Evolutionary conservation across 2,797 vertebrate genomes (phyloP).

Genomic region (Enteromius viviparus): DNA sequence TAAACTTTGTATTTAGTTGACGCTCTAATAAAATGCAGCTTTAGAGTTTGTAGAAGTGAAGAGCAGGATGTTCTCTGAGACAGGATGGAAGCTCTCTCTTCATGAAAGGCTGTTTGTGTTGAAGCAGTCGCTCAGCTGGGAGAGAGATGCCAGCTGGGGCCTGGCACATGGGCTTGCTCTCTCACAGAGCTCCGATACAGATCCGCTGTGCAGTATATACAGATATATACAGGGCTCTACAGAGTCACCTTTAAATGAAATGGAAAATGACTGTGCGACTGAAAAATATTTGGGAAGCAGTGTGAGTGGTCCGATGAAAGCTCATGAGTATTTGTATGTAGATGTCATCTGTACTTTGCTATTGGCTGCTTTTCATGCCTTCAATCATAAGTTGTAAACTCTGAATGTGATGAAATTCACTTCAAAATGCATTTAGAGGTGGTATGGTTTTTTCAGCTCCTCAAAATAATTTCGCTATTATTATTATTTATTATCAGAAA

Average conservation of each 20-base stretch:
- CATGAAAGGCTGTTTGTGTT: conserved; percentile 46
- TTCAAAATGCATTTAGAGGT: neutral
- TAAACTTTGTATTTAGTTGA: neutral
- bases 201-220: neutral
- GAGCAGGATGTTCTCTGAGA: conserved; percentile 30
- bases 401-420: no score
- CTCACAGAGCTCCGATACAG: neutral
- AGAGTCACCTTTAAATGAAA: neutral
- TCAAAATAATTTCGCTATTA: no score
- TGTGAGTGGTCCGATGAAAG: no score
- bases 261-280: no score
- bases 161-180: conserved; percentile 28
- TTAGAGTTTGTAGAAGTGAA: conserved; percentile 26
- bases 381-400: no score
- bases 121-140: conserved; percentile 31
- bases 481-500: no score
- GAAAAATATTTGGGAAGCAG: no score
- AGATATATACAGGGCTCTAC: neutral
- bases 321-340: no score
- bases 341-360: no score
- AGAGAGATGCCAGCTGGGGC: conserved; percentile 39
- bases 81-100: conserved; percentile 40
- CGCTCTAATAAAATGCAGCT: neutral
- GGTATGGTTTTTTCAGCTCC: neutral
- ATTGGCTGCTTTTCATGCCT: no score